These are phyloP conservation scores for Brevipalpus yothersi DNA, from an alignment of 1,140 invertebrate species.

Conservation along the genomic window DNA sequence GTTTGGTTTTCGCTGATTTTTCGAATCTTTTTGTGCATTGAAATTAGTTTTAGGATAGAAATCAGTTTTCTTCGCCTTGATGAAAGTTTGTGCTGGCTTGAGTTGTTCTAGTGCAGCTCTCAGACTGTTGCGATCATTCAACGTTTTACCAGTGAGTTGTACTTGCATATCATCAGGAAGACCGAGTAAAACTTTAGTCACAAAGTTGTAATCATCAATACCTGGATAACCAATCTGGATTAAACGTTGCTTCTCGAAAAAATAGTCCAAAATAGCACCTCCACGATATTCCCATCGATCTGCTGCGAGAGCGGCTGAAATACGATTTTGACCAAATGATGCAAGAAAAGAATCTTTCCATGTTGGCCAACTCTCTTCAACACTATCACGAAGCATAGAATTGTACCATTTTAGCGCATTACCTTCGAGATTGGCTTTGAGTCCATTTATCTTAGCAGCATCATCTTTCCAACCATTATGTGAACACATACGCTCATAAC, in stretches of 20 bases:
- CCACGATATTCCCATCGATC: background rate
- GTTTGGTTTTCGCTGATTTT: background rate
- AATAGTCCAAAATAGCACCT: background rate
- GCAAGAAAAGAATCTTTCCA: background rate
- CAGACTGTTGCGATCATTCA: background rate
- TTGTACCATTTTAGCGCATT: conserved; percentile 1
- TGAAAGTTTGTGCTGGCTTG: background rate
- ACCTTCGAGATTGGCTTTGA: background rate
- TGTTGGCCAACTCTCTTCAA: background rate
- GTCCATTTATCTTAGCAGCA: background rate
- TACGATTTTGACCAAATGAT: background rate
- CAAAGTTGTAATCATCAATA: background rate
- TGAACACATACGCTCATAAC: background rate
- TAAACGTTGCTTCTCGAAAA: background rate
- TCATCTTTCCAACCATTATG: background rate
- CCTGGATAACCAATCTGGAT: background rate
- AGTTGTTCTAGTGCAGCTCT: background rate
- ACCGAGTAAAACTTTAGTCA: background rate
- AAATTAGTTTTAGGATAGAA: background rate
- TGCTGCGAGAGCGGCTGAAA: background rate
- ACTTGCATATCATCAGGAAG: background rate
- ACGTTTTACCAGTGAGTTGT: background rate
- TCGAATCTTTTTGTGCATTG: background rate
- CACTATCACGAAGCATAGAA: background rate
- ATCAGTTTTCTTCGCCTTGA: background rate